Conservation (phyloP, 2,888 invertebrate species). For the Cylloceria caligata region DNA sequence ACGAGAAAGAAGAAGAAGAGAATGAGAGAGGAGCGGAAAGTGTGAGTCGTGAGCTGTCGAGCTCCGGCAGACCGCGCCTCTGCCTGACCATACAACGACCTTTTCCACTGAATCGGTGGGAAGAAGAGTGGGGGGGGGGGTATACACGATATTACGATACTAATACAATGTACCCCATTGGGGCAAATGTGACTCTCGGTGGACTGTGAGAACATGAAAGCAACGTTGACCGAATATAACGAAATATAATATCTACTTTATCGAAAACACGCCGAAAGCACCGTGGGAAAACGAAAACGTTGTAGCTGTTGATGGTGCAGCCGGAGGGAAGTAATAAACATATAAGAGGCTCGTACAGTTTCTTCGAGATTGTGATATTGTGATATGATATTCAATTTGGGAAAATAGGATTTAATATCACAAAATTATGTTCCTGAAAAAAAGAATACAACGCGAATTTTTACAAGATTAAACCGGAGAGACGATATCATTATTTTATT, state of each 20-base stretch:
- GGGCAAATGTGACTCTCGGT: conserved; percentile 36
- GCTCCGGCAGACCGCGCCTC: neutral
- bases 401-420: neutral
- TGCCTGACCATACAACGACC: conserved; percentile 59
- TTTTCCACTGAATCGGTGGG: conserved; percentile 58
- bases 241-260: conserved; percentile 12
- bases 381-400: neutral
- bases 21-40: conserved; percentile 6
- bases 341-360: no score
- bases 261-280: neutral
- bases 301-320: neutral
- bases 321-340: neutral
- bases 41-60: conserved; percentile 10
- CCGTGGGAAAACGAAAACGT: neutral
- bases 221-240: conserved; percentile 8
- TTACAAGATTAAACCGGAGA: neutral
- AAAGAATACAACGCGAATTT: neutral
- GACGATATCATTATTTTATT: neutral
- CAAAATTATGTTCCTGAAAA: neutral
- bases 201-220: conserved; percentile 63
- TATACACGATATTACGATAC: conserved; percentile 46
- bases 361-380: no score
- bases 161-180: conserved; percentile 12
- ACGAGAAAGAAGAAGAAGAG: conserved; percentile 16
- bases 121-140: conserved; percentile 28